Evolutionary conservation across 2,113 vertebrate species (phyloP).

Genomic region (Crotalus viridis): DNA sequence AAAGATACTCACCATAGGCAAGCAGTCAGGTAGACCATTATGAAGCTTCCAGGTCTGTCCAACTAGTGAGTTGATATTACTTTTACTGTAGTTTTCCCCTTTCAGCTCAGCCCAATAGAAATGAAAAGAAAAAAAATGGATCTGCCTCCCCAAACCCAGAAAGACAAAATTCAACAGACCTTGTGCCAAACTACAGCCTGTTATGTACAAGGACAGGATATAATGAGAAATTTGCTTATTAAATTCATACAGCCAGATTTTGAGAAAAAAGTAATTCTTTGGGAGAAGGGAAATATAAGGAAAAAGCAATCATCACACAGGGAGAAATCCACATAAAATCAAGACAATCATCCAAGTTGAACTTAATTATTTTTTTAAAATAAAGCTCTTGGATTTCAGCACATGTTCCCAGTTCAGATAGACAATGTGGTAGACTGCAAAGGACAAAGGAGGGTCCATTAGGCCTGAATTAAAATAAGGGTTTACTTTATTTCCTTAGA

Average conservation of each 20-base stretch:
- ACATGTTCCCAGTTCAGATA: not conserved
- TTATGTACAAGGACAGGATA: not conserved
- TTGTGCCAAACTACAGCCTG: not conserved
- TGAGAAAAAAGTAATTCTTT: not conserved
- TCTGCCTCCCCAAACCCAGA: not conserved
- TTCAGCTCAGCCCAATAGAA: not conserved
- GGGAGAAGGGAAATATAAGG: not conserved
- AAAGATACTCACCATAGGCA: not conserved
- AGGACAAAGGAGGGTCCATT: not conserved
- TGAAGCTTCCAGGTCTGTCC: not conserved
- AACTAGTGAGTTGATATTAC: not conserved
- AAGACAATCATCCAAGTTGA: not conserved
- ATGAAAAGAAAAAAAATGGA: not conserved
- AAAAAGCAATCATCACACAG: not conserved
- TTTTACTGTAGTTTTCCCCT: not conserved
- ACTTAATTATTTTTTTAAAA: not conserved
- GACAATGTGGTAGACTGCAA: not conserved
- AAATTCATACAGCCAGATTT: not conserved
- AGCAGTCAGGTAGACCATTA: not conserved
- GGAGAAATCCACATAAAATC: not conserved
- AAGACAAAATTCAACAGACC: not conserved
- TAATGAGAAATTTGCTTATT: not conserved
- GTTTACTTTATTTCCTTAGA: not conserved
- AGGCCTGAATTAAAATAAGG: not conserved
- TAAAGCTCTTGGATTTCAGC: not conserved